Percentiles rank a stretch among this genome's conserved stretches.
Evolutionary conservation across 2,113 vertebrate genomes (phyloP).

Genomic region (Monarcha castaneiventris): DNA sequence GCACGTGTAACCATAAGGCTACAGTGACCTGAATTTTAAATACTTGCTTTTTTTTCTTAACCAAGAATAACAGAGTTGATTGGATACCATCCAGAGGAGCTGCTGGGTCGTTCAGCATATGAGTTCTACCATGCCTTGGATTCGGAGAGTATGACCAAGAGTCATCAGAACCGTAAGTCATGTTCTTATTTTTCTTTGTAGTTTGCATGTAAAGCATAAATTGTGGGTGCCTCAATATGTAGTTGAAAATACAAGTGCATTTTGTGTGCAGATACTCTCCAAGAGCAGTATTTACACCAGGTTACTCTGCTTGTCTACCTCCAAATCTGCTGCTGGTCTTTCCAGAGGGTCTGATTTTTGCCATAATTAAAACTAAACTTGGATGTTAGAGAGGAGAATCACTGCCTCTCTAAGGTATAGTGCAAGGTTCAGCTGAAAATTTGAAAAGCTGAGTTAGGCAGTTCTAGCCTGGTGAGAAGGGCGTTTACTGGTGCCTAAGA

Average conservation of each 20-base stretch:
- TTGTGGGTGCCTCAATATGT: neutral
- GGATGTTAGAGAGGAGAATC: neutral
- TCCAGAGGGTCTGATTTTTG: neutral
- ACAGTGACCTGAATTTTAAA: neutral
- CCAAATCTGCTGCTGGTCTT: neutral
- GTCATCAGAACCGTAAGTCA: slow-evolving; percentile 88
- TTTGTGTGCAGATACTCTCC: neutral
- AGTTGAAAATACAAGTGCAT: neutral
- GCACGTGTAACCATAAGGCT: neutral
- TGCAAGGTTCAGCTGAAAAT: neutral
- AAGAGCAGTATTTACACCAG: neutral
- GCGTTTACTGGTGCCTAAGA: neutral
- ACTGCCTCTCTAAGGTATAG: neutral
- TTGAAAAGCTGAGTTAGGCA: neutral
- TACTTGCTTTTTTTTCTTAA: neutral
- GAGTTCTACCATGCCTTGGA: slow-evolving; percentile 92
- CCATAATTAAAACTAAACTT: neutral
- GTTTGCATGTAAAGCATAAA: neutral
- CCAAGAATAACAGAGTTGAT: slow-evolving; percentile 85
- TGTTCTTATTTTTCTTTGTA: neutral
- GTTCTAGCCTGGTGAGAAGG: neutral
- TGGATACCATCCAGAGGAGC: slow-evolving; percentile 87
- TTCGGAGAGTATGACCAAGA: slow-evolving; percentile 83
- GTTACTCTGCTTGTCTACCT: neutral
- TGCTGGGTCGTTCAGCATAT: slow-evolving; percentile 88